Evolutionary conservation across 2,113 vertebrate species (phyloP).

Genomic region (Panurus biarmicus): DNA sequence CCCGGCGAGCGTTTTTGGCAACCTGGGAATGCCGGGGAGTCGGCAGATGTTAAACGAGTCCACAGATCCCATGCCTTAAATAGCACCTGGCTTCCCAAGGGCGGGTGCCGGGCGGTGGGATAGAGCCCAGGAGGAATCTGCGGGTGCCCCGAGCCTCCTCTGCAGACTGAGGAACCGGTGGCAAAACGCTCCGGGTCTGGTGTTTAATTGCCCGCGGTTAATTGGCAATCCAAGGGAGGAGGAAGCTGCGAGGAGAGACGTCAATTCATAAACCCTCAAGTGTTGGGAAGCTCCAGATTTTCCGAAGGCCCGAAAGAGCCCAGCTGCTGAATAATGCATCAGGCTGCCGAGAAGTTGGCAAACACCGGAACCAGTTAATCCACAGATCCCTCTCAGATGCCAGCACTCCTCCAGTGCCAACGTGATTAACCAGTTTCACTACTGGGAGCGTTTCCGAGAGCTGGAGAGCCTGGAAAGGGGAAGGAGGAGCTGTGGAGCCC

Average conservation of each 20-base stretch:
- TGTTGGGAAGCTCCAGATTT: not conserved
- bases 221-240: not conserved
- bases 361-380: conserved; percentile 20
- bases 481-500: not conserved
- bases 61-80: not conserved
- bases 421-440: conserved; percentile 29
- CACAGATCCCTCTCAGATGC: not conserved
- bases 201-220: not conserved
- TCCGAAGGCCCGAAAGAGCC: not conserved
- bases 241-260: not conserved
- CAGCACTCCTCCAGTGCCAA: not conserved
- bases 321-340: not conserved
- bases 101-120: not conserved
- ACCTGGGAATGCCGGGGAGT: not conserved
- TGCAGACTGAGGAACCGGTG: not conserved
- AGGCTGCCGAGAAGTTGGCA: not conserved
- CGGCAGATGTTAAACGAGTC: not conserved
- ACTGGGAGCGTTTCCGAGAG: not conserved
- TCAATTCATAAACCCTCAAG: not conserved
- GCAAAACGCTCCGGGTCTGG: not conserved
- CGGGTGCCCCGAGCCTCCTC: not conserved
- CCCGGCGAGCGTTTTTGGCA: rapidly evolving
- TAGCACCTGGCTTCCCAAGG: not conserved
- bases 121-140: not conserved
- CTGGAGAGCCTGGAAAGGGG: not conserved